Evolutionary conservation across 2,888 invertebrate genomes (phyloP), one percentile per base, ranked within the genome.

Genomic region (Panzeria rudis): DNA sequence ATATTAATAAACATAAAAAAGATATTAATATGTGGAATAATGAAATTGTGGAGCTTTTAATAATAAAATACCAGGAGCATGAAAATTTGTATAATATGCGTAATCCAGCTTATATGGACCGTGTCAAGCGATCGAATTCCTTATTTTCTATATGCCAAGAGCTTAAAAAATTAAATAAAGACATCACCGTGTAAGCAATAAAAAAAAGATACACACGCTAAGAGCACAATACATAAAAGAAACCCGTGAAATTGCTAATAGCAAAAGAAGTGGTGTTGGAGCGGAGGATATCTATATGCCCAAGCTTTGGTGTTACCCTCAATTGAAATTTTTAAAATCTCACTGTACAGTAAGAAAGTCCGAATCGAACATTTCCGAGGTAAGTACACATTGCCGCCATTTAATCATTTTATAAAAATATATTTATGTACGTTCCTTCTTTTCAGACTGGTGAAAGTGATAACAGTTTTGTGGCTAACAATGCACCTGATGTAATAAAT

Each of bases 191-290:
- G 4, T 64, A 76, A 64, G 64, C 20, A 7, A 56, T 76, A 4
- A 76, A 64, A 54, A 76, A 54, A 20, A n/a, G n/a, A n/a, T n/a
- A n/a, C n/a, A 76, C n/a, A 17, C 41, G 1, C 25, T 76, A 3
- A 66, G 75, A 23, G 15, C 64, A 0, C 75, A 66, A 17, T 76
- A 64, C 41, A 32, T 64, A 29, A 64, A 54, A 44, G 64, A 64
- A 76, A 25, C n/a, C 7, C 25, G 64, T 0, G 54, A 64, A 41
- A 17, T 54, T 20, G 15, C 6, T n/a, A 66, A 44, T 8, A 66
- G 32, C 8, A 56, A 56, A 20, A n/a, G 25, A 5, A 66, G 56
- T 56, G 38, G 41, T 3, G 50, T 25, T 25, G 44, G 25, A 13
- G 15, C 4, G 4, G 41, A 41, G 1, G 13, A 13, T 15, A 4